Evolutionary conservation across 2,113 vertebrate genomes (phyloP).

Genomic region (Axis porcinus): DNA sequence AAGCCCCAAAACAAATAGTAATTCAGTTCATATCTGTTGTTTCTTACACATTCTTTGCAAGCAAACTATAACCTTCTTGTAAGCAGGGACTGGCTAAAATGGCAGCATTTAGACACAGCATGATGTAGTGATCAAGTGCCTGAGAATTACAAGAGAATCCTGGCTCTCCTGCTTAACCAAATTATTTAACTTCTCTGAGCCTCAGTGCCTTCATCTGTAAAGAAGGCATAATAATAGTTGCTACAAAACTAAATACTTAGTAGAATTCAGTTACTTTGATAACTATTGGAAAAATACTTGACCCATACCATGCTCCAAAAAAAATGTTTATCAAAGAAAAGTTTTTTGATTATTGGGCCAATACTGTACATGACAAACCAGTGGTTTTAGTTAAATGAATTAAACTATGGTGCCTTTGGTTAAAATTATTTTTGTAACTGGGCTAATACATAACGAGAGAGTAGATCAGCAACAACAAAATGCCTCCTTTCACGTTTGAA

Average conservation of each 20-base stretch:
- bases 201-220: neutral
- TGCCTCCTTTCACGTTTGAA: neutral
- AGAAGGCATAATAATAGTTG: neutral
- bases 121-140: neutral
- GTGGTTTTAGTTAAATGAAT: neutral
- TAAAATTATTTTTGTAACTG: neutral
- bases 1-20: neutral
- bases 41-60: neutral
- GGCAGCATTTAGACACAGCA: neutral
- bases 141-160: neutral
- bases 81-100: neutral
- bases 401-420: neutral
- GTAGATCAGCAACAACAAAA: neutral
- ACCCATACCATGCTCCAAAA: neutral
- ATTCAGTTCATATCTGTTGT: neutral
- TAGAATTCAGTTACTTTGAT: neutral
- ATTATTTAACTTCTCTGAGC: neutral
- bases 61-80: neutral
- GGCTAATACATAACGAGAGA: neutral
- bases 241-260: neutral
- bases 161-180: neutral
- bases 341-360: neutral
- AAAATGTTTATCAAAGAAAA: neutral
- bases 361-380: neutral
- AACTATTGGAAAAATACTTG: neutral